Evolutionary conservation across 2,888 invertebrate genomes (phyloP).

Genomic region (Sericinus montela): DNA sequence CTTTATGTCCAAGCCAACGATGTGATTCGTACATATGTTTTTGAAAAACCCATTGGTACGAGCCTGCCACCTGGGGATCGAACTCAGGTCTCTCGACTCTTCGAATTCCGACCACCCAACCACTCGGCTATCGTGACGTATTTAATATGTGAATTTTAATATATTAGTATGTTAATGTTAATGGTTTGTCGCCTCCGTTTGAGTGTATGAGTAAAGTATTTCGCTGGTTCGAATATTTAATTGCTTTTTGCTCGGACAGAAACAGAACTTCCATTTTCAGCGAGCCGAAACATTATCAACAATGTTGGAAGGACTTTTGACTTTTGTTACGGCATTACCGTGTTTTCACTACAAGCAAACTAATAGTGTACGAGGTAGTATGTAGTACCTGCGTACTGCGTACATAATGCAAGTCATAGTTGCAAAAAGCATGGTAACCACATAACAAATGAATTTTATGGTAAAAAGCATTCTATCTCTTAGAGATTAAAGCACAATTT

Average conservation of each 20-base stretch:
- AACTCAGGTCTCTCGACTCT: no score
- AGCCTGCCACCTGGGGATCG: no score
- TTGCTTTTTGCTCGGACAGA: slow-evolving; percentile 18
- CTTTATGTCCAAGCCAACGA: no score
- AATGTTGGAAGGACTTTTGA: slow-evolving; percentile 42
- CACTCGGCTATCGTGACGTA: no score
- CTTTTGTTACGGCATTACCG: slow-evolving; percentile 62
- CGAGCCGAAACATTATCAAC: slow-evolving; percentile 44
- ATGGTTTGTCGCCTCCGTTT: no score
- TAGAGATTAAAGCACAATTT: slow-evolving; percentile 1
- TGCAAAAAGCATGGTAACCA: slow-evolving; percentile 19
- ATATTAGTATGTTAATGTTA: no score
- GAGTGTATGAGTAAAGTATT: no score
- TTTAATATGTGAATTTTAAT: no score
- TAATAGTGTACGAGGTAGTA: slow-evolving; percentile 33
- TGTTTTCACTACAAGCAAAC: slow-evolving; percentile 53
- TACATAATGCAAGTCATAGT: slow-evolving; percentile 51
- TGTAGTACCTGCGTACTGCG: no score
- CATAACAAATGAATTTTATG: slow-evolving; percentile 3
- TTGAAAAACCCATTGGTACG: no score
- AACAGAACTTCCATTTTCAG: slow-evolving; percentile 40
- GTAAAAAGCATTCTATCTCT: not conserved
- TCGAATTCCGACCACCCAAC: no score
- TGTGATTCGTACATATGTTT: no score
- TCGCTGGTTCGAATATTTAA: slow-evolving; percentile 21